A percentile compares a stretch with the other conserved stretches of the same genome.
phyloP scores from a whole-genome alignment of 2,888 invertebrate genomes.

The Neuroscelio doddi region DNA sequence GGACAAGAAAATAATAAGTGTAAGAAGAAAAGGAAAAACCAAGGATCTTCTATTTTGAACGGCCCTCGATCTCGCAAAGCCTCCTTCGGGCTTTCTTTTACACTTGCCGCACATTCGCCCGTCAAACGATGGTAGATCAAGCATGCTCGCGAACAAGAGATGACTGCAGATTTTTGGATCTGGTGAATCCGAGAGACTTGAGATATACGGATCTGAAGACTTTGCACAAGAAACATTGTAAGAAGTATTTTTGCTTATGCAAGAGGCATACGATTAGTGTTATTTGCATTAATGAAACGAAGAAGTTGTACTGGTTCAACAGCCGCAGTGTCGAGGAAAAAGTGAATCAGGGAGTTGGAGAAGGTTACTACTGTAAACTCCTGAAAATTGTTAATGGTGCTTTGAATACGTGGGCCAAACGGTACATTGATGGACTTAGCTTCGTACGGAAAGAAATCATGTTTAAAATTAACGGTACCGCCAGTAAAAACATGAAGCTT shows the following conservation, averaged over 20 bases:
- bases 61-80: too few species aligned
- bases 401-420: constrained; percentile 64
- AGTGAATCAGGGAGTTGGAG: constrained; percentile 63
- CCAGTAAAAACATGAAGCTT: constrained; percentile 68
- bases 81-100: constrained; percentile 2
- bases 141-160: constrained; percentile 57
- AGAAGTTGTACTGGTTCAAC: constrained; percentile 68
- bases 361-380: constrained; percentile 68
- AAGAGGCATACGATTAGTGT: constrained; percentile 68
- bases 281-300: constrained; percentile 67
- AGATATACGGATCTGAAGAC: constrained; percentile 63
- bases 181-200: constrained; percentile 60
- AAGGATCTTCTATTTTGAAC: constrained; percentile 17
- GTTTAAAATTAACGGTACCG: constrained; percentile 68
- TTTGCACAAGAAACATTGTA: constrained; percentile 62
- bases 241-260: constrained; percentile 67
- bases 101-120: constrained; percentile 11
- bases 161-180: constrained; percentile 59
- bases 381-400: constrained; percentile 64
- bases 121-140: constrained; percentile 68
- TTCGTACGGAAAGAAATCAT: constrained; percentile 63
- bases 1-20: constrained; percentile 35
- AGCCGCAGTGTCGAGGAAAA: constrained; percentile 68
- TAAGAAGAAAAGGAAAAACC: constrained; percentile 36
- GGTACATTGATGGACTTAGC: constrained; percentile 65